These are phyloP conservation scores for Bradypodion pumilum DNA, from an alignment of 2,797 vertebrate genomes.

Conservation along the genomic window DNA sequence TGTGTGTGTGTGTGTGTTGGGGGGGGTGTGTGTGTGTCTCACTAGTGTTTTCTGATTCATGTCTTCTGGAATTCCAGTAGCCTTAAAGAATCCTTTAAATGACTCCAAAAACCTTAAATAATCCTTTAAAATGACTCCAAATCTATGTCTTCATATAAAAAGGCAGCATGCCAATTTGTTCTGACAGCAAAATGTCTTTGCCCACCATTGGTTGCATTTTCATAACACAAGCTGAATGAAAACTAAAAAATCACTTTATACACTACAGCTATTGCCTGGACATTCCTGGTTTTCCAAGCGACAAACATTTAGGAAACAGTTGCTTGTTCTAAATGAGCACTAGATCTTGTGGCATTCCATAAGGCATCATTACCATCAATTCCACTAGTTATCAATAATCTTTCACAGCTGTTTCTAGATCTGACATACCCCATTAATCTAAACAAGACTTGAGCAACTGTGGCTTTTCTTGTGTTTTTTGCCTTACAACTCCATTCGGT, in stretches of 20 bases:
- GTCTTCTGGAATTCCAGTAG: no score
- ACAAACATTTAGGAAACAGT: neutral
- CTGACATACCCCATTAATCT: conserved; percentile 30
- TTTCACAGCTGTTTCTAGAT: conserved; percentile 30
- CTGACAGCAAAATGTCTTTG: neutral
- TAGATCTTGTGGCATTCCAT: neutral
- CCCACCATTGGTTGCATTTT: neutral
- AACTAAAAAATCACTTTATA: neutral
- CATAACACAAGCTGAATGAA: neutral
- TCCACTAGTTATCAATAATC: neutral
- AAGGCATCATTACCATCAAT: neutral
- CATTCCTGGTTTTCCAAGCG: neutral
- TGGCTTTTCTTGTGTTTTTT: no score
- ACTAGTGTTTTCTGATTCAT: no score
- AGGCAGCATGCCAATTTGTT: no score
- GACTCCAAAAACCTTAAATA: no score
- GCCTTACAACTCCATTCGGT: no score
- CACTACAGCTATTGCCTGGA: neutral
- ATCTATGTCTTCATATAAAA: no score
- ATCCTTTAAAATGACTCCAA: no score
- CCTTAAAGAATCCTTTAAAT: no score
- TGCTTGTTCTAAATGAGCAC: neutral
- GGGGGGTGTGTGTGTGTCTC: no score
- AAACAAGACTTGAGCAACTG: no score
- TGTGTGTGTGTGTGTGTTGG: no score